Conservation (phyloP, 2,888 invertebrate genomes). For the Hydraecia micacea region DNA sequence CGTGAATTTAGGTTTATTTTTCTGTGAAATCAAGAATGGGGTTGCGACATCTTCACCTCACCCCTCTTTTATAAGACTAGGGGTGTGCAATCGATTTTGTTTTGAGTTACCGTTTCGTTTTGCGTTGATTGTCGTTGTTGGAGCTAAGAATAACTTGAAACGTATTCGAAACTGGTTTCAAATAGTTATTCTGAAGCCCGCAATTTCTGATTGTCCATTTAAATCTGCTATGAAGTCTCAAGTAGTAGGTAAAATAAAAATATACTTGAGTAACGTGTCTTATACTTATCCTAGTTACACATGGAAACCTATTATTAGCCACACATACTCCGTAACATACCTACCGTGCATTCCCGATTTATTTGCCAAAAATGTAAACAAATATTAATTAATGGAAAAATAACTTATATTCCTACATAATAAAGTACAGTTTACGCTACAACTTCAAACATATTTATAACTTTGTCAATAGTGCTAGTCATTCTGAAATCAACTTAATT, state of each 20-base stretch:
- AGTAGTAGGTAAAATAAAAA: not conserved
- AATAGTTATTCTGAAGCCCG: not conserved
- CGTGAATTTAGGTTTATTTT: constrained; percentile 57
- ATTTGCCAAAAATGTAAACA: no score
- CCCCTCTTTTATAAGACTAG: constrained; percentile 66
- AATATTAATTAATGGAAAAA: no score
- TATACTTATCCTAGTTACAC: not conserved
- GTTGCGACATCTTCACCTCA: constrained; percentile 74
- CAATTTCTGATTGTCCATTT: not conserved
- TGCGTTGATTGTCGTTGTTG: not conserved
- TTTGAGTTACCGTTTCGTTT: constrained; percentile 11
- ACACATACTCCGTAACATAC: not conserved
- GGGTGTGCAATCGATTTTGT: constrained; percentile 57
- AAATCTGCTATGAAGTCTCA: not conserved
- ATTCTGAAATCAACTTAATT: no score
- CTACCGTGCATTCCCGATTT: no score
- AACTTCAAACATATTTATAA: no score
- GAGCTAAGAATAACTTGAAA: not conserved
- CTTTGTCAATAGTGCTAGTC: no score
- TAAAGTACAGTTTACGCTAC: no score
- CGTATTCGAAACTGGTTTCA: not conserved
- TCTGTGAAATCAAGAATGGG: constrained; percentile 51
- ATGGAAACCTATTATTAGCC: not conserved
- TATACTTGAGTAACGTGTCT: not conserved
- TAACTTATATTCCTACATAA: no score